A percentile compares a stretch with the other conserved stretches of the same genome.
These are phyloP conservation scores for Eurosta solidaginis DNA, from an alignment of 1,140 invertebrate species.

Conservation along the genomic window DNA sequence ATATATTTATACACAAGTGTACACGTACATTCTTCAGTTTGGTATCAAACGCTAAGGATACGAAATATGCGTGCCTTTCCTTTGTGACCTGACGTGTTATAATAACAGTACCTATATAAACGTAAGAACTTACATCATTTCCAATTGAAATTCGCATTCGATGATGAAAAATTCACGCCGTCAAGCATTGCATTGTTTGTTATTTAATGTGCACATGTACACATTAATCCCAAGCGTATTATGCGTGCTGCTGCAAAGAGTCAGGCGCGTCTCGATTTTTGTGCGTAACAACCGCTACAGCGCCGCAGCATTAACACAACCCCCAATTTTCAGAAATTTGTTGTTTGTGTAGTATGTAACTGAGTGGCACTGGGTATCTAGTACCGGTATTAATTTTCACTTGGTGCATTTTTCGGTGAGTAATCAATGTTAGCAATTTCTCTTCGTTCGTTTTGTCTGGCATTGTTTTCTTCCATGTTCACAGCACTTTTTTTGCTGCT, in stretches of 20 bases:
- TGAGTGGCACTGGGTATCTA: no score
- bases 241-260: background rate
- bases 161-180: slow-evolving; percentile 12
- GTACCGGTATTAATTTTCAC: background rate
- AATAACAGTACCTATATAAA: no score
- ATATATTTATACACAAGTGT: background rate
- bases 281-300: background rate
- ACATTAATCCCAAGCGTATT: background rate
- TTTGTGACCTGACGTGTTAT: background rate
- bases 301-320: background rate
- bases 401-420: background rate
- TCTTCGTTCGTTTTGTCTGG: background rate
- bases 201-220: background rate
- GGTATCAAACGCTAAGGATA: background rate
- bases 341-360: no score
- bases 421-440: slow-evolving; percentile 11
- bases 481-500: background rate
- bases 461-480: background rate
- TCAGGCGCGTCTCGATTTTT: background rate
- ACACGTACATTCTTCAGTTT: background rate
- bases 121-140: no score
- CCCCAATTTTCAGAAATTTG: no score
- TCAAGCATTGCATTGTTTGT: background rate
- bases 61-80: background rate
- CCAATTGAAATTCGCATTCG: slow-evolving; percentile 2